phyloP scores from a whole-genome alignment of 2,888 invertebrate genomes.

The Cerastis leucographa region DNA sequence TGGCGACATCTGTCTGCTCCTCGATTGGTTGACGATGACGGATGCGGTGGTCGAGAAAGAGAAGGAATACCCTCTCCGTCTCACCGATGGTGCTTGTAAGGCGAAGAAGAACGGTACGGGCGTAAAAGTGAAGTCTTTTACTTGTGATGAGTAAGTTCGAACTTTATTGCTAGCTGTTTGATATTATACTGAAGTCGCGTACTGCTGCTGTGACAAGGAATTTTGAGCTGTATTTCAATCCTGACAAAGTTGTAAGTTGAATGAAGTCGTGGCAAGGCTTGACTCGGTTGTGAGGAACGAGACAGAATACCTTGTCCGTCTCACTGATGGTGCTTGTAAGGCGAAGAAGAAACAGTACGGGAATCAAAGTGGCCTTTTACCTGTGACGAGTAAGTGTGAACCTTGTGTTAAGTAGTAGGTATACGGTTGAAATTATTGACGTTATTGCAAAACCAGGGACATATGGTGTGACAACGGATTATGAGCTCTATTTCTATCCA shows the following conservation, averaged over 20 bases:
- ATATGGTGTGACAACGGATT: background rate
- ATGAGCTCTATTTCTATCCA: background rate
- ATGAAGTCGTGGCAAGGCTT: background rate
- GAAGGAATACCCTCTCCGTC: conserved; percentile 91
- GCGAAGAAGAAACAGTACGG: conserved; percentile 82
- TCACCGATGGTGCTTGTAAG: conserved; percentile 85
- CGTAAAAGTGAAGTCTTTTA: conserved; percentile 88
- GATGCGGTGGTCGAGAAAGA: conserved; percentile 90
- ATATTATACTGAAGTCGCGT: background rate
- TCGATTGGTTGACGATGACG: conserved; percentile 92
- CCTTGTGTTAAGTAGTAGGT: too few species aligned
- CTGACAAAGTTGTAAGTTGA: background rate
- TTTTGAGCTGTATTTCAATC: background rate
- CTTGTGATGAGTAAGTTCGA: conserved; percentile 92
- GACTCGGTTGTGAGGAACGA: conserved; percentile 90
- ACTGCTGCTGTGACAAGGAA: background rate
- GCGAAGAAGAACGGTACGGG: conserved; percentile 84
- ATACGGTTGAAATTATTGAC: background rate
- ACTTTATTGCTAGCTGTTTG: background rate
- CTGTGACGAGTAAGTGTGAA: conserved; percentile 92
- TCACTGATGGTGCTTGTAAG: conserved; percentile 85
- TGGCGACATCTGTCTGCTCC: conserved; percentile 94
- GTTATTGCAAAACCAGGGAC: background rate
- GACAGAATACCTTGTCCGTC: conserved; percentile 91
- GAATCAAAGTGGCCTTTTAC: conserved; percentile 90